These are phyloP conservation scores for Orthonyx spaldingii DNA, from an alignment of 2,113 vertebrate species.

Conservation along the genomic window DNA sequence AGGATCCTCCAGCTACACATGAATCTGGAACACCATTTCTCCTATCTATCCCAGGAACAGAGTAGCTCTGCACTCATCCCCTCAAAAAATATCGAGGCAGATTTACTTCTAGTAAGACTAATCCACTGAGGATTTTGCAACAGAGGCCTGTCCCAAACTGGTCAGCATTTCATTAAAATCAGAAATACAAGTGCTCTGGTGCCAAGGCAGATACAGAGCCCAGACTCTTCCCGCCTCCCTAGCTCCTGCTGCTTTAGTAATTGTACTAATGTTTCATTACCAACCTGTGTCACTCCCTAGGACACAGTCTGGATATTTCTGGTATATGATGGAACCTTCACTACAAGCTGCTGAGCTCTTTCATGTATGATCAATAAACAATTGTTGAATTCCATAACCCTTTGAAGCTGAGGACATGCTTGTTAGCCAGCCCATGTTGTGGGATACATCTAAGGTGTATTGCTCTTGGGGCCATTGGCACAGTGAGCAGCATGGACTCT, in stretches of 20 bases:
- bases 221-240: background rate
- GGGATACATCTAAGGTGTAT: background rate
- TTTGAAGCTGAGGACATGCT: background rate
- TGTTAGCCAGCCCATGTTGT: background rate
- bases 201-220: background rate
- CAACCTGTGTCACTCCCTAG: background rate
- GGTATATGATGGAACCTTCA: background rate
- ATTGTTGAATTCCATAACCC: background rate
- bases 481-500: background rate
- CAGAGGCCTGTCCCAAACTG: background rate
- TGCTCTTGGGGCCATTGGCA: background rate
- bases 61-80: background rate
- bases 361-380: background rate
- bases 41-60: background rate
- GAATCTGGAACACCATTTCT: background rate
- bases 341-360: background rate
- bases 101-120: background rate
- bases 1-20: background rate
- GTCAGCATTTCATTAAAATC: background rate
- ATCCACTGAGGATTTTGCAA: background rate
- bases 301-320: background rate
- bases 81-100: background rate
- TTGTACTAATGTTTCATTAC: background rate
- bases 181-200: background rate
- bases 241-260: background rate